Conservation (phyloP, 2,113 vertebrate species). For the Chamaetylas fuelleborni region DNA sequence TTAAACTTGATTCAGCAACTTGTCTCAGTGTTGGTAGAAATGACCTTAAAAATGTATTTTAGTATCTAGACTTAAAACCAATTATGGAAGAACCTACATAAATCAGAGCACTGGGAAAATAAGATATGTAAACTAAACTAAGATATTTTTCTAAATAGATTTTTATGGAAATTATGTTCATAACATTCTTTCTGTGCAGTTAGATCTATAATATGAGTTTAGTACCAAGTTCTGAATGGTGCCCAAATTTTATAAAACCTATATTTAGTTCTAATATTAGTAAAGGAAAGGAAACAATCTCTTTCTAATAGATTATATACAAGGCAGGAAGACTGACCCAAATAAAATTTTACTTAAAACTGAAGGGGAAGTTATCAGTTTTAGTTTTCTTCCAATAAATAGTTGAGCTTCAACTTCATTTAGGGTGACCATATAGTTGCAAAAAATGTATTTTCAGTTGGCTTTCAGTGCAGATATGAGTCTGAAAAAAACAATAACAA, state of each 20-base stretch:
- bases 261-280: neutral
- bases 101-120: neutral
- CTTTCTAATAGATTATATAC: neutral
- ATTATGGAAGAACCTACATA: neutral
- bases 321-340: neutral
- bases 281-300: neutral
- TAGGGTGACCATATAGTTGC: neutral
- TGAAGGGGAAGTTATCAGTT: neutral
- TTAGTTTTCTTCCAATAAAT: neutral
- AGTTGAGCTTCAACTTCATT: neutral
- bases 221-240: neutral
- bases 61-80: neutral
- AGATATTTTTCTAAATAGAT: neutral
- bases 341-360: neutral
- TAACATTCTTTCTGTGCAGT: neutral
- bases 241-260: neutral
- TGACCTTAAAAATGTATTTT: constrained; percentile 56
- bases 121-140: neutral
- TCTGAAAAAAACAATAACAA: neutral
- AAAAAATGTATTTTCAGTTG: neutral
- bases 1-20: neutral
- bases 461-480: neutral
- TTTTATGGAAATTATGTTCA: neutral
- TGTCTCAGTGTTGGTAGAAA: neutral
- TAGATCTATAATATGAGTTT: neutral